Percentiles rank a stretch among this genome's conserved stretches.
Evolutionary conservation across 2,113 vertebrate species (phyloP).

Genomic region (Macquaria ambigua): DNA sequence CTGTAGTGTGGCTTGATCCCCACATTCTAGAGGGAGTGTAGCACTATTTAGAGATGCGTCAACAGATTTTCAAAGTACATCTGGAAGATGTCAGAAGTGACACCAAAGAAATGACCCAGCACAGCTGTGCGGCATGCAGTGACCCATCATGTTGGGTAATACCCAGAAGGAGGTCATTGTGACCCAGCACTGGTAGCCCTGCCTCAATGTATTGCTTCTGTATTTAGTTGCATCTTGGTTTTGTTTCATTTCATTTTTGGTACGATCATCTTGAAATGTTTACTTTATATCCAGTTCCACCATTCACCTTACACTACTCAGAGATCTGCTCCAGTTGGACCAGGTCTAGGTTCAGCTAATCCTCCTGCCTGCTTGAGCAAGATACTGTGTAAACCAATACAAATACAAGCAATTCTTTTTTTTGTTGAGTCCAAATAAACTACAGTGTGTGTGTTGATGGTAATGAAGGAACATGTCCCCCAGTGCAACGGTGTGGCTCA

Average conservation of each 20-base stretch:
- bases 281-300: not conserved
- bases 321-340: not conserved
- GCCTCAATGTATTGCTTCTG: not conserved
- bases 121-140: constrained; percentile 1
- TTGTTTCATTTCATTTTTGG: not conserved
- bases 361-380: not conserved
- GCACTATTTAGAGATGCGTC: constrained; percentile 4
- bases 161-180: constrained; percentile 16
- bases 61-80: constrained; percentile 25
- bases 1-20: constrained; percentile 15
- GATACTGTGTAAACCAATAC: not conserved
- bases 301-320: not conserved
- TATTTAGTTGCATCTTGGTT: not conserved
- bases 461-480: too few species aligned
- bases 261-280: not conserved
- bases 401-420: not conserved
- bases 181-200: not conserved
- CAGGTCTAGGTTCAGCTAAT: not conserved
- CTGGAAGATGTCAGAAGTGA: constrained; percentile 20
- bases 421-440: too few species aligned
- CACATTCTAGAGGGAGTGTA: not conserved
- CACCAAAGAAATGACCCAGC: constrained; percentile 17
- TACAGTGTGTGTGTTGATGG: too few species aligned
- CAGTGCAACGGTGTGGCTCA: too few species aligned
- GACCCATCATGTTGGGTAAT: constrained; percentile 14